Base-by-base conservation (phyloP, 1,140 invertebrate genomes). In the Tetramorium parvispinum region DNA sequence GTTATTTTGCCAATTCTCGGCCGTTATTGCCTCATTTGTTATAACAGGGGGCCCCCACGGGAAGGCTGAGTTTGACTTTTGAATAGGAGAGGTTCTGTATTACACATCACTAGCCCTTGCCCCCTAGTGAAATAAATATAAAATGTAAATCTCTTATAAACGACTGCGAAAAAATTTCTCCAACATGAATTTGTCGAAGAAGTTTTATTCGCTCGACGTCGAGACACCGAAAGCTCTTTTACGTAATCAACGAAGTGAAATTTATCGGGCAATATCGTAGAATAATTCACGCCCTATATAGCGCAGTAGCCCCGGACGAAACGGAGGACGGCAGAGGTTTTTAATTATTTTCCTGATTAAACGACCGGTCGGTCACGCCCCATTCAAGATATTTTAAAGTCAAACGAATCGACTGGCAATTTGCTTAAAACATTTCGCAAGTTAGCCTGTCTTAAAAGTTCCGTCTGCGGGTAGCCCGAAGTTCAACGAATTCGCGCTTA, bases 331-430 rank as follows among this genome's bases (percentile, higher is more conserved):
- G 24, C 43, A 61, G 61, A 86, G 85, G 55, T 55, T 88, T 75
- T 88, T 88, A 91, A 91, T 91, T 91, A 91, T 91, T 87, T 91
- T 90, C 75, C 66, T 86, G 83, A 81, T 91, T 90, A 91, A 91
- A 91, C 87, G 89, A 91, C 77, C 86, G 73, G 37, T 51, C 59
- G 82, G 82, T 86, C 77, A 90, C 88, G 88, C 88, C 83, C 61
- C 88, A 24, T 79, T 70, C 86, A 75, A 59, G 57, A 81, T 86
- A 88, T 83, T 40, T 61, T 51, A 21, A 75, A 76, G 70, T 61
- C 83, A 77, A 70, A 79, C 76, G 77, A 85, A 66, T 57, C 21
- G 51, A 49, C 24, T n/a, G 86, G 40, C 61, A 83, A 87, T 87
- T 85, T 68, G 16, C 65, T 76, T 85, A 49, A 85, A 78, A 78